These are phyloP conservation scores for Bombus polaris DNA, from an alignment of 1,140 invertebrate species.

Conservation along the genomic window DNA sequence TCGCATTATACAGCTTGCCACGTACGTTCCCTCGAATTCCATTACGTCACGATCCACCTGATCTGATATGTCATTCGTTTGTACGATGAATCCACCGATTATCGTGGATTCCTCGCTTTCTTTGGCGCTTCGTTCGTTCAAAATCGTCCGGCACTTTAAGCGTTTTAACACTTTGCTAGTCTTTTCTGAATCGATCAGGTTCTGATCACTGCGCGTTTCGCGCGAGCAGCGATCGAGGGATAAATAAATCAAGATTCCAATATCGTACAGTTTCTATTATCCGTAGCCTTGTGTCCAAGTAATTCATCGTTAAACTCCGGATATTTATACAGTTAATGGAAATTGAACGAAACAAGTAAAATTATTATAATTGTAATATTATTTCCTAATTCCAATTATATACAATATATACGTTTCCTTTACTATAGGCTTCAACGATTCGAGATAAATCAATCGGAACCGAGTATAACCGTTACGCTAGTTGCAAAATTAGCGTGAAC, in stretches of 20 bases:
- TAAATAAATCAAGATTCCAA: background rate
- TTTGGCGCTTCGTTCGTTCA: background rate
- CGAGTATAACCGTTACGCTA: background rate
- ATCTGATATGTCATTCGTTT: constrained; percentile 48
- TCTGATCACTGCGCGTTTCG: background rate
- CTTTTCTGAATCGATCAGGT: no score
- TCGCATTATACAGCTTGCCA: constrained; percentile 45
- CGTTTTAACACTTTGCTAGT: background rate
- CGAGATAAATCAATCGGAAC: background rate
- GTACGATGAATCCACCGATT: constrained; percentile 28
- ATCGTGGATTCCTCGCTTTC: background rate
- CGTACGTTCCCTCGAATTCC: constrained; percentile 37
- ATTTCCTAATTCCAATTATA: no score
- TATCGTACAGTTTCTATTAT: background rate
- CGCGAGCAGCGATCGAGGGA: no score
- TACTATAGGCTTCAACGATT: background rate
- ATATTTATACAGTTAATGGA: no score
- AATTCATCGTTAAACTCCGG: no score
- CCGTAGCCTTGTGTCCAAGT: no score
- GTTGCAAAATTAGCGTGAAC: background rate
- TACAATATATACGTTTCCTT: no score
- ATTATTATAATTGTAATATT: no score
- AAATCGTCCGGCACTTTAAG: background rate
- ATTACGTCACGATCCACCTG: constrained; percentile 35
- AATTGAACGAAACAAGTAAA: background rate